Base-by-base conservation (phyloP, 2,113 vertebrate genomes). In the Xiphophorus couchianus region DNA sequence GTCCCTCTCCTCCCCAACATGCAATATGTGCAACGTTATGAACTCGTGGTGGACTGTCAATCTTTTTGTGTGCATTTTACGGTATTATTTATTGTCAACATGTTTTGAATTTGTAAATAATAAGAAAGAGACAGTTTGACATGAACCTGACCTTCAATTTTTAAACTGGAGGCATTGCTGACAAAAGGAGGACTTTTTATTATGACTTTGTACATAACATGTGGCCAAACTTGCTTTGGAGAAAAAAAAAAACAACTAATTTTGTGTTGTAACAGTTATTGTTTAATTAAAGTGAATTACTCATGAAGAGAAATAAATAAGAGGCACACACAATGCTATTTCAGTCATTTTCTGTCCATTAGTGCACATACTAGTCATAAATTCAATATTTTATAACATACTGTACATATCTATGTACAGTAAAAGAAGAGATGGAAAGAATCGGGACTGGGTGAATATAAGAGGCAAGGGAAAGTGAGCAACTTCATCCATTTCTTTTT, bases 61-160 rank as follows among this genome's bases (percentile, higher is more conserved):
- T 89, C 85, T 92, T 92, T 95, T 94, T 94, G 92, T 95, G 93
- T 94, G 95, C 93, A 94, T 95, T 95, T 95, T 95, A 93, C 93
- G 94, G 90, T 94, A 94, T 95, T 95, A 95, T 95, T 95, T 95
- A 95, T 95, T 95, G 93, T 93, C 91, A 92, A 93, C 88, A 92
- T 88, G 85, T 93, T 89, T 95, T 93, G 91, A 92, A 91, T 94
- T 94, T 91, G 92, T 90, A 94, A 93, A 94, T 91, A 86, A 89
- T 80, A 68, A 79, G 71, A 87, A 92, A 78, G 68, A 85, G 77
- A 84, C 86, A 87, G 90, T 91, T 94, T 85, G 91, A n/a, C 35
- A 12, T 66, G 19, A 12, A 13, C 25, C 25, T 42, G 39, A 17
- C 54, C 28, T 42, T 44, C 22, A 88, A 89, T 87, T 84, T 90